Percentiles rank a stretch among this genome's conserved stretches.
phyloP scores from a whole-genome alignment of 2,888 invertebrate genomes.

The Hirtodrosophila trivittata region DNA sequence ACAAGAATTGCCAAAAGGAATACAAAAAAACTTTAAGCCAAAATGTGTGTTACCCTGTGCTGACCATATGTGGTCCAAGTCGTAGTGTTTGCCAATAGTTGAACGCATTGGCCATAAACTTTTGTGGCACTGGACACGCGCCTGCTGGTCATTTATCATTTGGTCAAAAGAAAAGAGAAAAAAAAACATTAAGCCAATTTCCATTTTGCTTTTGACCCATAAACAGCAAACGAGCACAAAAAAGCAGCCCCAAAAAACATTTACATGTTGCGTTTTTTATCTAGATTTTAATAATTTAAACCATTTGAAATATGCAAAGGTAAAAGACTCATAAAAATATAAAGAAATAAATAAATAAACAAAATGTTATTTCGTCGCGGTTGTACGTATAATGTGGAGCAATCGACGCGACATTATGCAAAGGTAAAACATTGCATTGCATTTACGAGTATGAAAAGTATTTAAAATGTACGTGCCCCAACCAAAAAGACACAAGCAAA shows the following conservation, averaged over 20 bases:
- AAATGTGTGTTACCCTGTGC: slow-evolving; percentile 19
- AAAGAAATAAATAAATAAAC: not conserved
- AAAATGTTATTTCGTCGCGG: slow-evolving; percentile 82
- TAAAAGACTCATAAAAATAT: slow-evolving; percentile 1
- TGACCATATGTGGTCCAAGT: not conserved
- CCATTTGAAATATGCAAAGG: not conserved
- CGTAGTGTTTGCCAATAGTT: slow-evolving; percentile 12
- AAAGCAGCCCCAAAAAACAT: too few relatives aligned
- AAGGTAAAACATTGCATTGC: slow-evolving; percentile 79
- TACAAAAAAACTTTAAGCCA: slow-evolving; percentile 8
- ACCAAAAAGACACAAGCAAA: slow-evolving; percentile 19
- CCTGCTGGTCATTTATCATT: slow-evolving; percentile 44
- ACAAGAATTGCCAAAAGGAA: slow-evolving; percentile 15
- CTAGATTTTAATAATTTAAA: not conserved
- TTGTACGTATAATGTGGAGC: slow-evolving; percentile 82
- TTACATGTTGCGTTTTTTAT: not conserved
- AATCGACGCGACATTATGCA: slow-evolving; percentile 81
- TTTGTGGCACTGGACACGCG: slow-evolving; percentile 31
- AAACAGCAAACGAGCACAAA: too few relatives aligned
- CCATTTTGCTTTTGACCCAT: not conserved
- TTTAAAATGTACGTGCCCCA: slow-evolving; percentile 61
- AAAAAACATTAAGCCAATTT: not conserved
- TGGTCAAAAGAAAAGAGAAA: slow-evolving; percentile 10
- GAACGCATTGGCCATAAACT: slow-evolving; percentile 5
- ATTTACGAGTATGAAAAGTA: slow-evolving; percentile 30